Base-by-base conservation (phyloP, 2,113 vertebrate genomes). In the Tragulus kanchil region DNA sequence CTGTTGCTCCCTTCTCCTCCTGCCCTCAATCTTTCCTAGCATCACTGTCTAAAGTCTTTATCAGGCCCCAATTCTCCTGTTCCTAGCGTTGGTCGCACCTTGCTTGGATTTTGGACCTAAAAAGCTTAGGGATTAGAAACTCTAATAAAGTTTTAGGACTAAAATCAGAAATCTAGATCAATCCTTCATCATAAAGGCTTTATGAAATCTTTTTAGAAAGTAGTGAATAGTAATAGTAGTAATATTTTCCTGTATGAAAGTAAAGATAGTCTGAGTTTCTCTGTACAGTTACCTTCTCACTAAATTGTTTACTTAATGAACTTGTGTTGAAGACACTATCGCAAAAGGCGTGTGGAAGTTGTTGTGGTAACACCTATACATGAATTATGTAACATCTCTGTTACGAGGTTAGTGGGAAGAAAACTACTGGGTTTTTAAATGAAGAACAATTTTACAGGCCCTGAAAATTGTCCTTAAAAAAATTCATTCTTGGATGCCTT, bases 191-290 rank as follows among this genome's bases (percentile, higher is more conserved):
- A 64, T 23, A 64, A 86, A 83, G 31, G 1, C 5, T 54, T 89
- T 86, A 62, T 62, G 12, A 81, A 78, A 58, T 71, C n/a, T 21
- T 69, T 95, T 82, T 64, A 73, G 14, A 93, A 78, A 78, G 86
- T 52, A 78, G 59, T 85, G 15, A 21, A 52, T 12, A 81, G 10
- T 36, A 36, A 36, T 36, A 36, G 13, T 78, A 45, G 2, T 69
- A 73, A 8, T 69, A 25, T 58, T 93, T 89, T 93, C 64, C 23
- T 11, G 15, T 58, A 69, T 10, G 21, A 93, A 94, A 93, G 25
- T 52, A 73, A 73, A 73, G 36, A 8, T 52, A 56, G 31, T 69
- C 1, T 64, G 11, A 67, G 62, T 84, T 92, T 45, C 3, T 61
- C 48, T 84, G 12, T 79, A 50, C 25, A 95, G 14, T 31, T 56